Evolutionary conservation across 2,888 invertebrate species (phyloP).

Genomic region (Empis stercorea): DNA sequence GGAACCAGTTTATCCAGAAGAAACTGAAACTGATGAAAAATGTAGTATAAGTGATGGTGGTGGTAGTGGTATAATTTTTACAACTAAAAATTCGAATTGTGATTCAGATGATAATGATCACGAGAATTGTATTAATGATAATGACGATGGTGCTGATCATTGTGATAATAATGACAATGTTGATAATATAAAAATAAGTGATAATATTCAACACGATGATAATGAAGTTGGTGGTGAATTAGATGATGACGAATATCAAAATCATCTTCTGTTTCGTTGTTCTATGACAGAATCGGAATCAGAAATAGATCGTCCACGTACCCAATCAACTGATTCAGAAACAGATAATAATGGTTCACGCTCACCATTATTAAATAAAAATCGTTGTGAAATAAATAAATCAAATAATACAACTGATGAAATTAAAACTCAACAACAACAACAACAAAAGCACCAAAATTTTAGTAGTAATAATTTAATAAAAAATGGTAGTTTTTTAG

Average conservation of each 20-base stretch:
- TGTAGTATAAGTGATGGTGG: background rate
- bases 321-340: conserved; percentile 44
- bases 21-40: conserved; percentile 36
- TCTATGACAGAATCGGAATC: conserved; percentile 19
- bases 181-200: background rate
- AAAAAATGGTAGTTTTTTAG: background rate
- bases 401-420: conserved; percentile 19
- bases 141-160: background rate
- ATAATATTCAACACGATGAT: background rate
- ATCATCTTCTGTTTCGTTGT: no score
- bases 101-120: conserved; percentile 45
- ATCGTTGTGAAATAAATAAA: conserved; percentile 1
- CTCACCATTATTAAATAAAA: conserved; percentile 50
- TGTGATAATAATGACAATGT: background rate
- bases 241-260: conserved; percentile 4
- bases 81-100: background rate
- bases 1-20: conserved; percentile 14
- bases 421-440: conserved; percentile 13
- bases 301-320: conserved; percentile 20
- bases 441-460: conserved; percentile 9
- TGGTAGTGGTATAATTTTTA: background rate
- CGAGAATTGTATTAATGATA: conserved; percentile 32
- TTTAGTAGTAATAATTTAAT: conserved; percentile 1
- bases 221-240: background rate
- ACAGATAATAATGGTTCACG: conserved; percentile 58